phyloP scores from a whole-genome alignment of 2,113 vertebrate species.

The Mesembrinibis cayennensis region DNA sequence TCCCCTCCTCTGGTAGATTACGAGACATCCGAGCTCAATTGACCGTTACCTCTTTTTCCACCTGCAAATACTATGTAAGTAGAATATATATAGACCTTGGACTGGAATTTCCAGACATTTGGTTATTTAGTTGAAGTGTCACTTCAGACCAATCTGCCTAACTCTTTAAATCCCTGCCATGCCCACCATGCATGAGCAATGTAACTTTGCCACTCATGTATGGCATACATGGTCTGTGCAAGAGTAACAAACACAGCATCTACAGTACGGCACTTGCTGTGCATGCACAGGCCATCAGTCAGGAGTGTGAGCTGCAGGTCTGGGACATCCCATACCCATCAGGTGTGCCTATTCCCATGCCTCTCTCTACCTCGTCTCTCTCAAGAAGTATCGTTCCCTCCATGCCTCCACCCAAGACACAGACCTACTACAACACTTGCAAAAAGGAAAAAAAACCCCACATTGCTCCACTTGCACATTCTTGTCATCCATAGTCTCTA shows the following conservation, averaged over 20 bases:
- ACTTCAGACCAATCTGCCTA: too few relatives aligned
- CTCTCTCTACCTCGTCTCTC: not conserved
- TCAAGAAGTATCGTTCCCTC: not conserved
- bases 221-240: rapidly evolving
- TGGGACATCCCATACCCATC: not conserved
- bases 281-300: rapidly evolving
- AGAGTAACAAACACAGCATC: too few relatives aligned
- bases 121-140: not conserved
- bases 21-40: rapidly evolving
- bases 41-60: not conserved
- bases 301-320: not conserved
- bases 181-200: not conserved
- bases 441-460: not conserved
- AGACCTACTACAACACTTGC: not conserved
- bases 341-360: rapidly evolving
- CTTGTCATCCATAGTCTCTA: not conserved
- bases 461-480: not conserved
- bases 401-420: not conserved
- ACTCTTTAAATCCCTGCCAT: too few relatives aligned
- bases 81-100: not conserved
- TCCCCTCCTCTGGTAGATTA: not conserved
- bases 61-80: not conserved
- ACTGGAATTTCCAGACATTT: not conserved
- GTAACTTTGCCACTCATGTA: too few relatives aligned
- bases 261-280: rapidly evolving